phyloP scores from a whole-genome alignment of 2,888 invertebrate species.

The Adela reaumurella region DNA sequence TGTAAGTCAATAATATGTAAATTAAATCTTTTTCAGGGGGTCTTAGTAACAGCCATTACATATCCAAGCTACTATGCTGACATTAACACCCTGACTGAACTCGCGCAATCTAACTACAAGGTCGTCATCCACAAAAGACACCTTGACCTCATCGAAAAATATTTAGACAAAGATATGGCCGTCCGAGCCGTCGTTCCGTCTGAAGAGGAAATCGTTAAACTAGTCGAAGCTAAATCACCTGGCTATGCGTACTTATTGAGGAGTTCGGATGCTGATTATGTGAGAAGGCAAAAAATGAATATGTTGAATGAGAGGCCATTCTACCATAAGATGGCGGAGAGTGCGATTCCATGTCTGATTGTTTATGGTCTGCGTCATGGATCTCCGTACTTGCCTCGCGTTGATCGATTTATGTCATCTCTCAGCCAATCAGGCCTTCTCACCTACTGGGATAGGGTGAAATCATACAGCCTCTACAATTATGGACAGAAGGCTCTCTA shows the following conservation, averaged over 20 bases:
- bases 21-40: constrained; percentile 28
- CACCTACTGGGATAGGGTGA: constrained; percentile 31
- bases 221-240: constrained; percentile 34
- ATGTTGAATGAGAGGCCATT: constrained; percentile 41
- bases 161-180: constrained; percentile 22
- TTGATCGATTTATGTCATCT: constrained; percentile 40
- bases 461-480: constrained; percentile 23
- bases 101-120: constrained; percentile 27
- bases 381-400: constrained; percentile 48
- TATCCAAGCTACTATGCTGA: constrained; percentile 33
- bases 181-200: constrained; percentile 30
- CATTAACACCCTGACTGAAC: constrained; percentile 23
- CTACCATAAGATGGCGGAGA: constrained; percentile 44
- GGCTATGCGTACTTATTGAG: constrained; percentile 48
- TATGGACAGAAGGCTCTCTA: constrained; percentile 16
- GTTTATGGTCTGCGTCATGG: constrained; percentile 57
- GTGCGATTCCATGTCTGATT: constrained; percentile 53
- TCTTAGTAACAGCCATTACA: constrained; percentile 39
- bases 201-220: constrained; percentile 30
- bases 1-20: background rate
- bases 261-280: constrained; percentile 32
- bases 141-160: constrained; percentile 29
- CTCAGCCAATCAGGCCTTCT: constrained; percentile 51
- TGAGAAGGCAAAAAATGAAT: constrained; percentile 21
- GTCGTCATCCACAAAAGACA: constrained; percentile 35